phyloP scores from a whole-genome alignment of 2,113 vertebrate genomes.

The Camelus bactrianus region DNA sequence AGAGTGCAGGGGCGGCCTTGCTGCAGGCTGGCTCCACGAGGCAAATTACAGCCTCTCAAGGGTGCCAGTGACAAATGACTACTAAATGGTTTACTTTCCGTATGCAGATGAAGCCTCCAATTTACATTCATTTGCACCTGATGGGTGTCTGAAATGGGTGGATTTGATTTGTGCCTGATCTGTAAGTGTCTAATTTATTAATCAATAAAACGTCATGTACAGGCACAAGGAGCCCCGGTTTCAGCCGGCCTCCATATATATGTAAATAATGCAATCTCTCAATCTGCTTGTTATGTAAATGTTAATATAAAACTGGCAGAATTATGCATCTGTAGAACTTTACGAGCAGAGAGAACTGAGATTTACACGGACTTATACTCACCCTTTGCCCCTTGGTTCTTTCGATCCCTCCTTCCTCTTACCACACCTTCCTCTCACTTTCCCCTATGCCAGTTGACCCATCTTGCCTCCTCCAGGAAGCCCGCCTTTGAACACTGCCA shows the following conservation, averaged over 20 bases:
- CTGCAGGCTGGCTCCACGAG: conserved; percentile 20
- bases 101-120: conserved; percentile 78
- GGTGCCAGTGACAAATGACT: conserved; percentile 76
- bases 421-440: background rate
- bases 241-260: conserved; percentile 80
- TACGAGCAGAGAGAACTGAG: conserved; percentile 57
- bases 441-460: background rate
- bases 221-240: conserved; percentile 66
- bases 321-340: conserved; percentile 59
- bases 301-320: conserved; percentile 81
- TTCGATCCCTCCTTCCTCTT: background rate
- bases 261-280: conserved; percentile 84
- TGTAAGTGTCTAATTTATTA: conserved; percentile 85
- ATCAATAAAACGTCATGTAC: conserved; percentile 83
- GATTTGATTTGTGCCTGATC: conserved; percentile 83
- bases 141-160: conserved; percentile 81
- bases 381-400: background rate
- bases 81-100: conserved; percentile 78
- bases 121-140: conserved; percentile 84
- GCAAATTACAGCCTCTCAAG: conserved; percentile 77
- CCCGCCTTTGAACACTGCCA: background rate
- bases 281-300: conserved; percentile 84
- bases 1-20: background rate
- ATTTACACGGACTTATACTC: background rate
- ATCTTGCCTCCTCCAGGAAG: background rate